phyloP scores from a whole-genome alignment of 2,797 vertebrate species.

The Pristis pectinata region DNA sequence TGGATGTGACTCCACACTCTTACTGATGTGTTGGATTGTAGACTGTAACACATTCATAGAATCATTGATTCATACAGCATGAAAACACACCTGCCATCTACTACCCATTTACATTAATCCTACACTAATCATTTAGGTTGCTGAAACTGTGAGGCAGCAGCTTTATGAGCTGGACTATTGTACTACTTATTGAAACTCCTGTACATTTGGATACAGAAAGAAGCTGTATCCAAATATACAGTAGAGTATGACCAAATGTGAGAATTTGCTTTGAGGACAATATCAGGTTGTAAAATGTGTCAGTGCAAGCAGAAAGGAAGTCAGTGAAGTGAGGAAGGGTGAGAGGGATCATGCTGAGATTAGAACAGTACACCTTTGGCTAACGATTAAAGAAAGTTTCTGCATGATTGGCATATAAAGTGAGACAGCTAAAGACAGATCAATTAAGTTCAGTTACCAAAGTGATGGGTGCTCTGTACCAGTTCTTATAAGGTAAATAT shows the following conservation, averaged over 20 bases:
- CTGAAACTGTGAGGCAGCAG: too few relatives aligned
- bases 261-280: background rate
- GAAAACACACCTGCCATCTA: too few relatives aligned
- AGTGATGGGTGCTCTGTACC: background rate
- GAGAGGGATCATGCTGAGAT: background rate
- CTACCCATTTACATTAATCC: too few relatives aligned
- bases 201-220: background rate
- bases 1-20: background rate
- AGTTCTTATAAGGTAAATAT: too few relatives aligned
- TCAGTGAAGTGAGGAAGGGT: background rate
- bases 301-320: background rate
- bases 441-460: background rate
- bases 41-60: background rate
- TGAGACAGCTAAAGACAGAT: background rate
- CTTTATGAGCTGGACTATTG: too few relatives aligned
- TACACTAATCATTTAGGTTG: too few relatives aligned
- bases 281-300: background rate
- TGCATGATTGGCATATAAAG: background rate
- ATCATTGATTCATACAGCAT: too few relatives aligned
- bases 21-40: background rate
- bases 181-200: background rate
- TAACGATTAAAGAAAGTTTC: background rate
- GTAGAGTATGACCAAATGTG: background rate
- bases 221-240: too few relatives aligned
- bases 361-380: too few relatives aligned